Evolutionary conservation across 2,113 vertebrate genomes (phyloP).

Genomic region (Microcebus ravelobensis): DNA sequence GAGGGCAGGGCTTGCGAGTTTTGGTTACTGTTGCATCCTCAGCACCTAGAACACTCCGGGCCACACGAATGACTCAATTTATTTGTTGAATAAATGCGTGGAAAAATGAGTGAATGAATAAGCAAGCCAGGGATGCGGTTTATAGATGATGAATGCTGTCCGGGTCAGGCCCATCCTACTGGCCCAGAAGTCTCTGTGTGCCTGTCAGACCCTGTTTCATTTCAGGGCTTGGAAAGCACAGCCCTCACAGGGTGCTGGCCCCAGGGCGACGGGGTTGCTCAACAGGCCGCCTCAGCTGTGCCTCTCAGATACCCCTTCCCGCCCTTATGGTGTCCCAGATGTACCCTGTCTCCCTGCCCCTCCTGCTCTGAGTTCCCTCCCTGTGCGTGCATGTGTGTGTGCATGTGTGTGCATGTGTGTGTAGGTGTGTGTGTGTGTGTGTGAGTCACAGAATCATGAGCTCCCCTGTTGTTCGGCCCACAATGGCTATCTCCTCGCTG

Average conservation of each 20-base stretch:
- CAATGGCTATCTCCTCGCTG: not conserved
- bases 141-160: not conserved
- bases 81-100: not conserved
- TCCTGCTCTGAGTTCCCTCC: not conserved
- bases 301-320: not conserved
- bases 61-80: not conserved
- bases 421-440: not conserved
- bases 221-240: not conserved
- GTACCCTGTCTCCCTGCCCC: not conserved
- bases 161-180: not conserved
- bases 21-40: not conserved
- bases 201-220: not conserved
- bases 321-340: fast-evolving
- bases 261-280: not conserved
- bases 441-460: not conserved
- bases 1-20: not conserved
- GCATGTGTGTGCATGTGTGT: not conserved
- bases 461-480: not conserved
- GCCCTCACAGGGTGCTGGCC: not conserved
- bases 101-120: not conserved
- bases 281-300: not conserved
- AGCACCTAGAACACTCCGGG: not conserved
- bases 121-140: not conserved
- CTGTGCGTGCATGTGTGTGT: fast-evolving
- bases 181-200: not conserved